Base-by-base conservation (phyloP, 2,888 invertebrate genomes). In the Pseudoips prasinana region DNA sequence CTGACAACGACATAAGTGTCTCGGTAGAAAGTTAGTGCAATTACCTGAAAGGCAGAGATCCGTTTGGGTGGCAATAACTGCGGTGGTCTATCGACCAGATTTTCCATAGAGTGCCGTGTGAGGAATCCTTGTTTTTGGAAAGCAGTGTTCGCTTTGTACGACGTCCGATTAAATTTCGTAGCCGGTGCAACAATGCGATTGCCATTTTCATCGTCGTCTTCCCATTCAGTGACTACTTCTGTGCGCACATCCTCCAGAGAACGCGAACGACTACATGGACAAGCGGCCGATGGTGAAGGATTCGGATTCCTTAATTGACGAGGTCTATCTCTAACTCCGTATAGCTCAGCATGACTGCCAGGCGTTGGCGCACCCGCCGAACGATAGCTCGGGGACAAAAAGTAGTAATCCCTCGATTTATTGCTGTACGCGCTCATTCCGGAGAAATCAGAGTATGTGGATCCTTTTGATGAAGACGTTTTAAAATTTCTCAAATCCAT, bases 181-280 rank as follows among this genome's bases (percentile, higher is more conserved):
- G 80, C 83, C 27, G 89, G 85, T 14, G 89, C 88, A 8, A 86
- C 83, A 9, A 92, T 79, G 7, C 90, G 81, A 56, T 92, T 92
- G 23, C 92, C 92, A 55, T 92, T 92, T 58, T 91, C 90, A 39
- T 92, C 92, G 41, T 90, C 90, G 46, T 90, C 91, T 46, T 92
- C 91, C 92, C 92, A 92, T 44, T 88, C 86, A n/a, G 87, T 87
- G 60, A 91, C 90, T 26, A 92, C 87, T 39, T 93, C 92, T 10
- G 92, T 90, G 26, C 93, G 89, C 7, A 94, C 92, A 63, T 94
- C 94, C 60, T 94, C 94, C 73, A 94, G 86, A 1, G 94, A 94
- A 33, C 92, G 90, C 8, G 94, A 93, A 26, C 93, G 89, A 28
- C 88, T 89, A 66, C 92, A 92, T 10, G 92, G 91, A 57, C 93